These are phyloP conservation scores for Epinephelus moara DNA, from an alignment of 2,113 vertebrate species.

Conservation along the genomic window DNA sequence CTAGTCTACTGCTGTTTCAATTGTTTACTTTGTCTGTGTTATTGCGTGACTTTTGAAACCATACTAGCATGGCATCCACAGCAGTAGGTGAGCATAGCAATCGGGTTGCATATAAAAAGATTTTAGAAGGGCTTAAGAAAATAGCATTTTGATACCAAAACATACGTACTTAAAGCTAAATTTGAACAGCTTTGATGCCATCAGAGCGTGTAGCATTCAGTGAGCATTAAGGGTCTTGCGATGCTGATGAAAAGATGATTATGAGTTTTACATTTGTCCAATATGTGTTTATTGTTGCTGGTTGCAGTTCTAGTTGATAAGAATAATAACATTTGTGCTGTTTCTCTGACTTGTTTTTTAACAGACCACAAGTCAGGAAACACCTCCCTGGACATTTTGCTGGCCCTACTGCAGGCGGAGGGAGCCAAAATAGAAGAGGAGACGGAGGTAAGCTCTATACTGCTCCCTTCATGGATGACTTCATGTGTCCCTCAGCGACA, in stretches of 20 bases:
- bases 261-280: neutral
- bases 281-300: neutral
- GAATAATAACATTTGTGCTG: constrained; percentile 6
- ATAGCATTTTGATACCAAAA: no score
- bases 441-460: constrained; percentile 89
- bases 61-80: no score
- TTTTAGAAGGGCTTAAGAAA: no score
- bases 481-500: constrained; percentile 8
- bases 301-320: neutral
- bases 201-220: neutral
- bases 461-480: constrained; percentile 21
- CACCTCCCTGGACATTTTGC: constrained; percentile 92
- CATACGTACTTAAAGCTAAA: no score
- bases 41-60: no score
- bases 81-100: no score
- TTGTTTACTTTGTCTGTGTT: no score
- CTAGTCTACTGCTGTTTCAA: no score
- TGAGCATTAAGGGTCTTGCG: neutral
- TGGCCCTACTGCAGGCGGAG: constrained; percentile 95
- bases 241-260: neutral
- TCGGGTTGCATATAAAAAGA: no score
- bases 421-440: constrained; percentile 99
- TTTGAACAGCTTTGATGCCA: no score
- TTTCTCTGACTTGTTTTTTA: constrained; percentile 32
- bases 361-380: constrained; percentile 91